Evolutionary conservation across 2,797 vertebrate genomes (phyloP).

Genomic region (Phoebastria nigripes): DNA sequence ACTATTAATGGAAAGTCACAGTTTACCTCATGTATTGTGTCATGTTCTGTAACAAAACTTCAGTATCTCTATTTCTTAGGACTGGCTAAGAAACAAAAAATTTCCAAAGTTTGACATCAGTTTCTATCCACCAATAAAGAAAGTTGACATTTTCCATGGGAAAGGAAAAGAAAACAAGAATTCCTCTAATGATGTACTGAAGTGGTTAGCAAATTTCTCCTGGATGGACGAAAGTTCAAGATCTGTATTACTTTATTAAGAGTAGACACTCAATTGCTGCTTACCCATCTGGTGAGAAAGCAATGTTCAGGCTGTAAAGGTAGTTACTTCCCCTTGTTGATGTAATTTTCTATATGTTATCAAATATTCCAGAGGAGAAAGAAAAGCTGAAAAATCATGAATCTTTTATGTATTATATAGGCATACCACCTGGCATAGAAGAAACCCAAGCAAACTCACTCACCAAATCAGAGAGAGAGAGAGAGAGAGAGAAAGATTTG

Average conservation of each 20-base stretch:
- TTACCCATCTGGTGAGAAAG: neutral
- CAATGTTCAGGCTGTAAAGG: neutral
- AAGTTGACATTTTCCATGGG: neutral
- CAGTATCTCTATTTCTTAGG: neutral
- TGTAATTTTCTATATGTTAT: neutral
- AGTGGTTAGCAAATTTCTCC: neutral
- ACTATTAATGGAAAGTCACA: neutral
- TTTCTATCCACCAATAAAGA: neutral
- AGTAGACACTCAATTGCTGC: neutral
- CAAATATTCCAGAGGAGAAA: neutral
- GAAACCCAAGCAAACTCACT: neutral
- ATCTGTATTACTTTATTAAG: neutral
- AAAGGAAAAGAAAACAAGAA: neutral
- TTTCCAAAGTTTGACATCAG: neutral
- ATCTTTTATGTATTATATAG: neutral
- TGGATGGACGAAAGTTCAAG: neutral
- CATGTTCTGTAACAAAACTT: neutral
- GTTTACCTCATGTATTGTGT: neutral
- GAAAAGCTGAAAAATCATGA: neutral
- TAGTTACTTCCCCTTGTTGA: neutral
- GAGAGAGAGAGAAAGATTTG: neutral
- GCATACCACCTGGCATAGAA: neutral
- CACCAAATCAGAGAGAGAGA: neutral
- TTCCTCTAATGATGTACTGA: neutral
- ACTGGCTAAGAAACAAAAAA: neutral